These are phyloP conservation scores for Cryptoblepharus egeriae DNA, from an alignment of 2,797 vertebrate species.

Conservation along the genomic window DNA sequence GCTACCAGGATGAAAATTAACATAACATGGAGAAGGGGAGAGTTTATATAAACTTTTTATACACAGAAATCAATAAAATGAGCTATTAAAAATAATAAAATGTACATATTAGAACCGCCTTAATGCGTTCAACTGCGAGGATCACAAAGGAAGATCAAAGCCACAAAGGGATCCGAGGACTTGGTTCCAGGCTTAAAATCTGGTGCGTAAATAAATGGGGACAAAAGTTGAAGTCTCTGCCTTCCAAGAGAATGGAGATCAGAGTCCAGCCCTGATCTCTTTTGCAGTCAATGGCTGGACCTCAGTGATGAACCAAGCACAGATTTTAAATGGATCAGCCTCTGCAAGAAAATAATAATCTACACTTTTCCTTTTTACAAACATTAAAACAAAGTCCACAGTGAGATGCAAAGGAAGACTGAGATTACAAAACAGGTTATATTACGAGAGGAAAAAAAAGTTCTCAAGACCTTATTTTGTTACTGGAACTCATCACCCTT, in stretches of 20 bases:
- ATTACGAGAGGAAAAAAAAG: neutral
- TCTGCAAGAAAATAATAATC: neutral
- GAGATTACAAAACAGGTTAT: neutral
- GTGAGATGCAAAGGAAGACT: neutral
- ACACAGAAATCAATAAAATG: slow-evolving; percentile 27
- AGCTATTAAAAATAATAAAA: slow-evolving; percentile 33
- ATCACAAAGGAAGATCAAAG: neutral
- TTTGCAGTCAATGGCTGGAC: neutral
- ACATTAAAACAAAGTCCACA: neutral
- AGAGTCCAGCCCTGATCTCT: neutral
- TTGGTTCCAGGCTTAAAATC: neutral
- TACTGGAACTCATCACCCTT: neutral
- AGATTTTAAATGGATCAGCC: neutral
- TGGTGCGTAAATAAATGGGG: neutral
- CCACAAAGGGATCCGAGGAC: neutral
- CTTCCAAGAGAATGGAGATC: neutral
- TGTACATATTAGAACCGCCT: neutral
- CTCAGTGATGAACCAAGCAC: neutral
- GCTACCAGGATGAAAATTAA: slow-evolving; percentile 22
- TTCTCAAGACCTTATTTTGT: neutral
- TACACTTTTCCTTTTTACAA: neutral
- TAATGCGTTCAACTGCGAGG: neutral
- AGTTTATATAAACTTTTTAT: slow-evolving; percentile 14
- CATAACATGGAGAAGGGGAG: slow-evolving; percentile 4
- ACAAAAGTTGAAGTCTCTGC: neutral